Evolutionary conservation across 92 coral and sea anemone genomes (phyloP), one percentile per base, ranked within the genome.

Genomic region (Diadumene lineata): DNA sequence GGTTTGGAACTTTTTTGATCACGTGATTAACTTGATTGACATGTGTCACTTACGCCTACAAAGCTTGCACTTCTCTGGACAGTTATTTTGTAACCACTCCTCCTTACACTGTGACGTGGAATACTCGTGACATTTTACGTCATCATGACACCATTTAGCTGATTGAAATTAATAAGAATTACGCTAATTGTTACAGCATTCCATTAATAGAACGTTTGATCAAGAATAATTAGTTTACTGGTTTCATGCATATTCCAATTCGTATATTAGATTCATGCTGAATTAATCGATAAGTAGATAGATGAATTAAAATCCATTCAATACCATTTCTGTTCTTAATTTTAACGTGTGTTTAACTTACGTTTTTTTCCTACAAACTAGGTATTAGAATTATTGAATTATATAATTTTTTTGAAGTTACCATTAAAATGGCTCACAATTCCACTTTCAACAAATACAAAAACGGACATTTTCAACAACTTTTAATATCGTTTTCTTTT

Each of bases 1-100:
- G n/a, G n/a, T 38, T 38, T 4, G 18, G 7, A 22, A 22, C 11
- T 26, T 10, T 32, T 58, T 58, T 58, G 7, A 28, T 50, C 75
- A 70, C 75, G 75, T 70, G 75, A 53, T 50, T 50, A 50, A 24
- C 31, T 58, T 31, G 56, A 22, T 57, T 29, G 68, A 30, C 18
- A n/a, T 58, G 15, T 58, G 22, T 62, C 64, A 53, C 97, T 91
- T 82, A 91, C 97, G 97, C 55, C 97, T 72, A 67, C 97, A 91
- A 33, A 76, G 75, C 77, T 76, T 83, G 78, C 97, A 91, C 72
- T 84, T 88, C 82, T 79, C 84, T 33, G 93, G 97, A 46, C 97
- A 91, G 81, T 91, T 81, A 13, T 88, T 79, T 43, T 61, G 48
- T 28, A 91, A 60, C 97, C 97, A 91, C 43, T 73, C 86, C 31